Evolutionary conservation across 1,140 invertebrate genomes (phyloP).

Genomic region (Manduca sexta): DNA sequence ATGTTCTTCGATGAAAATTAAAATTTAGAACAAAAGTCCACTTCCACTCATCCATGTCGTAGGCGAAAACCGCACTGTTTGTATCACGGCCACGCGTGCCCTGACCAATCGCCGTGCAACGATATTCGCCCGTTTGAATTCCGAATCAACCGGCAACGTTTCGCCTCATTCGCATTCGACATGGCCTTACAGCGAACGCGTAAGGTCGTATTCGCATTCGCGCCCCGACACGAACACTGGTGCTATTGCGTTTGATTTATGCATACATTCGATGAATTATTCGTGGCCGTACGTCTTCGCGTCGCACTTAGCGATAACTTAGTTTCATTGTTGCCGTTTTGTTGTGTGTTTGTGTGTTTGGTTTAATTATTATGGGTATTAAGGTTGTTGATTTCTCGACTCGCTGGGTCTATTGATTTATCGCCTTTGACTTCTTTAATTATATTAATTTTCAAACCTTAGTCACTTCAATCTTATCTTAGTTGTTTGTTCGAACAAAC

Average conservation of each 20-base stretch:
- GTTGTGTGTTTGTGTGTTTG: conserved; percentile 21
- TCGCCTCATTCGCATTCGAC: too few relatives aligned
- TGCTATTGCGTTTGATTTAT: conserved; percentile 53
- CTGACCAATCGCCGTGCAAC: conserved; percentile 56
- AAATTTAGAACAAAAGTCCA: conserved; percentile 37
- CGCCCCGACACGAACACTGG: too few relatives aligned
- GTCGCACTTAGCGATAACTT: conserved; percentile 42
- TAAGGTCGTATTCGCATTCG: conserved; percentile 18
- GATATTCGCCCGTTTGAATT: conserved; percentile 62
- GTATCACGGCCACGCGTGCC: conserved; percentile 49
- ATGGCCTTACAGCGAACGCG: conserved; percentile 9
- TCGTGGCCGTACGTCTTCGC: conserved; percentile 41
- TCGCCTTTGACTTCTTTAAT: too few relatives aligned
- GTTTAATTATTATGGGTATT: neutral
- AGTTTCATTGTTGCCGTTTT: conserved; percentile 7
- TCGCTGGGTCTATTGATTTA: too few relatives aligned
- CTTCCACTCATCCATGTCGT: conserved; percentile 25
- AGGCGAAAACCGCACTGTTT: conserved; percentile 56
- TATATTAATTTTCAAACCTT: too few relatives aligned
- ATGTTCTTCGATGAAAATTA: too few relatives aligned
- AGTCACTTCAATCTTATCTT: too few relatives aligned
- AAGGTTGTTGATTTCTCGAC: too few relatives aligned
- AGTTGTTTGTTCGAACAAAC: too few relatives aligned
- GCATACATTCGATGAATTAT: conserved; percentile 63
- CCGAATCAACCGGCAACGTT: conserved; percentile 36